phyloP scores from a whole-genome alignment of 2,888 invertebrate species.

The Tinea pellionella region DNA sequence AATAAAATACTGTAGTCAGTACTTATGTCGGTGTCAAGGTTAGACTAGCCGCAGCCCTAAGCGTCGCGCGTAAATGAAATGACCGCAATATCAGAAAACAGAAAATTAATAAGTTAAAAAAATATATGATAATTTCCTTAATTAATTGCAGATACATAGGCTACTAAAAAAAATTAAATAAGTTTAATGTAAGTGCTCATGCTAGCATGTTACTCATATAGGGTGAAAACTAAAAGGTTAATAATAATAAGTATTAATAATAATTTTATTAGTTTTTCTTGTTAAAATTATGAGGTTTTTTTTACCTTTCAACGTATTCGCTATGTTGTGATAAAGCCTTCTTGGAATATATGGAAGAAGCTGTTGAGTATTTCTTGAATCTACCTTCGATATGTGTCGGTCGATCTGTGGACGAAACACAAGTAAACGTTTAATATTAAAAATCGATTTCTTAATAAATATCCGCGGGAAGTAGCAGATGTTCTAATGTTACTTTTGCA shows the following conservation, averaged over 20 bases:
- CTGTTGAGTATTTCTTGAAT: slow-evolving; percentile 63
- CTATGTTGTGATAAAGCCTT: slow-evolving; percentile 59
- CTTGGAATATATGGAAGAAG: slow-evolving; percentile 62
- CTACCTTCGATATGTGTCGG: slow-evolving; percentile 62
- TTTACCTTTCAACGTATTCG: slow-evolving; percentile 60
- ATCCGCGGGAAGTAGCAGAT: slow-evolving; percentile 33
- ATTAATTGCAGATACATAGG: no score
- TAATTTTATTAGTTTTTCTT: neutral
- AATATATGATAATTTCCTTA: no score
- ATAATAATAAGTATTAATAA: no score
- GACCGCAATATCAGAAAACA: no score
- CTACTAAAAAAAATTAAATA: no score
- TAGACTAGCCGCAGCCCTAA: neutral
- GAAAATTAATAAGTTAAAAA: no score
- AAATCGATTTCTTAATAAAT: slow-evolving; percentile 29
- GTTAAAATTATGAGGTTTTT: neutral
- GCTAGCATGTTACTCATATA: no score
- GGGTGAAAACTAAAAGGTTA: no score
- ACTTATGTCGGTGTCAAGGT: neutral
- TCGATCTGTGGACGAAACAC: slow-evolving; percentile 42
- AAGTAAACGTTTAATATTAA: slow-evolving; percentile 18
- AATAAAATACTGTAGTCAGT: no score
- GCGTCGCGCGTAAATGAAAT: no score
- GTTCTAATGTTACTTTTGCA: slow-evolving; percentile 14
- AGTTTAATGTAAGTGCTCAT: no score